phyloP scores from a whole-genome alignment of 2,113 vertebrate species.

The Thryonomys swinderianus region DNA sequence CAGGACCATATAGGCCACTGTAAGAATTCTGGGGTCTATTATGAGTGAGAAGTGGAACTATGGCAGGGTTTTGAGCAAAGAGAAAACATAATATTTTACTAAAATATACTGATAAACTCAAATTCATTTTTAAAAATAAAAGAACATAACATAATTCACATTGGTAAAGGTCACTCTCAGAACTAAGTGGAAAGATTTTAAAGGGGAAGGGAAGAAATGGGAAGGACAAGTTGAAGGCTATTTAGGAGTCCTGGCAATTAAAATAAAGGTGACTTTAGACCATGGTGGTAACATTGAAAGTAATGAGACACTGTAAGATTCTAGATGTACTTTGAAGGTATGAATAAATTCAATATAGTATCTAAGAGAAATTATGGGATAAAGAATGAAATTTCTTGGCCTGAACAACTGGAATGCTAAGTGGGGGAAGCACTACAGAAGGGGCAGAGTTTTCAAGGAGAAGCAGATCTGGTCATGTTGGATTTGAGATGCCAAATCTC shows the following conservation, averaged over 20 bases:
- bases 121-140: not conserved
- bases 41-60: not conserved
- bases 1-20: not conserved
- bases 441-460: not conserved
- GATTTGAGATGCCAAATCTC: not conserved
- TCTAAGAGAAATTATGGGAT: not conserved
- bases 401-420: not conserved
- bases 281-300: not conserved
- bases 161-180: not conserved
- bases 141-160: not conserved
- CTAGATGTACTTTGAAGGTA: not conserved
- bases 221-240: not conserved
- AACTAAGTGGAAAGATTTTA: not conserved
- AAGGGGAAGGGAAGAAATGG: not conserved
- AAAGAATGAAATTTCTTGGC: not conserved
- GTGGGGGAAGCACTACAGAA: not conserved
- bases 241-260: not conserved
- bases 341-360: not conserved
- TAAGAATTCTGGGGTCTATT: not conserved
- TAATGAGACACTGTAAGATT: not conserved
- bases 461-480: not conserved
- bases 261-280: not conserved
- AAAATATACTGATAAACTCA: too few species aligned
- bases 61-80: not conserved
- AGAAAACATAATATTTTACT: not conserved